Evolutionary conservation across 2,888 invertebrate species (phyloP).

Genomic region (Reticulitermes lucifugus): DNA sequence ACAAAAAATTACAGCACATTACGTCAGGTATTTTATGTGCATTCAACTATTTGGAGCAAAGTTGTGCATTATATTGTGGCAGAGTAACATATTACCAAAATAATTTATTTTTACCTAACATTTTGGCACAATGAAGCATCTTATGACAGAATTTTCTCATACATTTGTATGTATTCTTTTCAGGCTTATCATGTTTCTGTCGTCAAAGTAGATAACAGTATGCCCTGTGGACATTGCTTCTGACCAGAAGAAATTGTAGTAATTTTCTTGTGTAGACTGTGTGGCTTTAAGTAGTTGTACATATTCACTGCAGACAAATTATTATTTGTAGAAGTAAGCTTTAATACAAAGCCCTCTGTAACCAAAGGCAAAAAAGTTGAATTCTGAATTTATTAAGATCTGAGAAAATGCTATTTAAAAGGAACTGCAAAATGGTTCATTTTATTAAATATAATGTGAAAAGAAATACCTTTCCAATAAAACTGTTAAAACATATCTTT

Average conservation of each 20-base stretch:
- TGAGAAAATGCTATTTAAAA: background rate
- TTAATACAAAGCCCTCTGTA: background rate
- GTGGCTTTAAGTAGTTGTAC: conserved; percentile 26
- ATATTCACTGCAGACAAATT: background rate
- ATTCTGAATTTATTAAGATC: background rate
- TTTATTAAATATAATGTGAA: background rate
- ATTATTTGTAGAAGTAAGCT: background rate
- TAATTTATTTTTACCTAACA: too few species aligned
- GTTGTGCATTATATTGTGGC: too few species aligned
- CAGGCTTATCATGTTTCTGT: conserved; percentile 87
- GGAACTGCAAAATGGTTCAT: background rate
- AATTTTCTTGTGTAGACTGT: background rate
- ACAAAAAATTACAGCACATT: too few species aligned
- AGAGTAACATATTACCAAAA: too few species aligned
- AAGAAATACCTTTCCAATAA: background rate
- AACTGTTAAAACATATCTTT: background rate
- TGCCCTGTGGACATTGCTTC: background rate
- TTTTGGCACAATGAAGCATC: too few species aligned
- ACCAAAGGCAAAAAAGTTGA: background rate
- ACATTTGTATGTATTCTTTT: conserved; percentile 60
- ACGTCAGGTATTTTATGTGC: too few species aligned
- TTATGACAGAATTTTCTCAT: conserved; percentile 46
- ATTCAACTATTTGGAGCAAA: too few species aligned
- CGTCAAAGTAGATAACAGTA: conserved; percentile 71
- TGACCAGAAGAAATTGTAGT: background rate